These are phyloP conservation scores for Aphelinus atriplicis DNA, from an alignment of 1,140 invertebrate genomes.

Conservation along the genomic window DNA sequence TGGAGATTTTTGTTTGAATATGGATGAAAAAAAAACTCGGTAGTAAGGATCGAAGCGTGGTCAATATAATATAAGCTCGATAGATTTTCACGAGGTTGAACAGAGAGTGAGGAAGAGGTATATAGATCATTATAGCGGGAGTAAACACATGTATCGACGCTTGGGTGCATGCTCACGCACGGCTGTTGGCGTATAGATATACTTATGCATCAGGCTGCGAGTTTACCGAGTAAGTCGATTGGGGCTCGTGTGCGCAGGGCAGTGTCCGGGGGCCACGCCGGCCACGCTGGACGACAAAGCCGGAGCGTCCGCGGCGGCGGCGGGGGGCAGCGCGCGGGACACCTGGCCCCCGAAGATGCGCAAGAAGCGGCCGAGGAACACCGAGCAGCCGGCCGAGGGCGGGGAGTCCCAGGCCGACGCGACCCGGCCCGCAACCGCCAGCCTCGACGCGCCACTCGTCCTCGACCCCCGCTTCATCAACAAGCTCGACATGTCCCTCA, in stretches of 20 bases:
- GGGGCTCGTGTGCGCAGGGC: too few species aligned
- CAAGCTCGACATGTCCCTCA: conserved; percentile 72
- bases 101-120: too few species aligned
- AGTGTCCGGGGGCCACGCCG: background rate
- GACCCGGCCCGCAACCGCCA: conserved; percentile 68
- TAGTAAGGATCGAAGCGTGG: too few species aligned
- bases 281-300: background rate
- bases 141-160: too few species aligned
- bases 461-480: conserved; percentile 67
- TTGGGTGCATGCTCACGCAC: too few species aligned
- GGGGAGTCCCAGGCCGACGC: conserved; percentile 12
- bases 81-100: too few species aligned
- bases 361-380: conserved; percentile 10
- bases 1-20: too few species aligned
- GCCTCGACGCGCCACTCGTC: conserved; percentile 68
- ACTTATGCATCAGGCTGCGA: too few species aligned
- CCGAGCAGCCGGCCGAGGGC: background rate
- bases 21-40: too few species aligned
- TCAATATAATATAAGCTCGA: too few species aligned
- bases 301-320: background rate
- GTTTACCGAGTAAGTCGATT: background rate
- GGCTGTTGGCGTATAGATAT: too few species aligned
- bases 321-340: background rate
- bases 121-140: too few species aligned
- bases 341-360: conserved; percentile 20